Evolutionary conservation across 1,140 invertebrate genomes (phyloP).

Genomic region (Frieseomelitta varia): DNA sequence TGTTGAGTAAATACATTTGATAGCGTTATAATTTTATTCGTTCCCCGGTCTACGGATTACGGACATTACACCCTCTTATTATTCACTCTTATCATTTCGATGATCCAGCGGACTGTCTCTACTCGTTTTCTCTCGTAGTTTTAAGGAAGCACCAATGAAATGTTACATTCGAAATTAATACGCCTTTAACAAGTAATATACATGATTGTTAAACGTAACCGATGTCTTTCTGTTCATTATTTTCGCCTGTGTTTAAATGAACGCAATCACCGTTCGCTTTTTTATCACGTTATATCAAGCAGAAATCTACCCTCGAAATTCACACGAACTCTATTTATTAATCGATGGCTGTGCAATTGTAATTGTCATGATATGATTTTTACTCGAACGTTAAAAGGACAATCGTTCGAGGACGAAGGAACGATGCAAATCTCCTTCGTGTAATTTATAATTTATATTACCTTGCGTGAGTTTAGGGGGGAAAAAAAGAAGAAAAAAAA

Average conservation of each 20-base stretch:
- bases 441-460: conserved; percentile 34
- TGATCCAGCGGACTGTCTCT: conserved; percentile 3
- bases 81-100: conserved; percentile 6
- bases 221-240: neutral
- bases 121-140: conserved; percentile 5
- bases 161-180: conserved; percentile 9
- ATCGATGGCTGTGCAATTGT: conserved; percentile 37
- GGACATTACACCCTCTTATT: neutral
- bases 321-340: conserved; percentile 29
- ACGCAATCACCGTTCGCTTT: neutral
- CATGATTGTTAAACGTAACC: conserved; percentile 11
- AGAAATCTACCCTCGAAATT: conserved; percentile 3
- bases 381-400: neutral
- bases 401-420: neutral
- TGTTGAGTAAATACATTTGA: conserved; percentile 19
- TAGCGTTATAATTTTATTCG: conserved; percentile 14
- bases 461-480: neutral
- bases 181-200: neutral
- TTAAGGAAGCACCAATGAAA: neutral
- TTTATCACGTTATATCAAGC: neutral
- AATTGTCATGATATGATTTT: conserved; percentile 20
- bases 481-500: neutral
- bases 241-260: neutral
- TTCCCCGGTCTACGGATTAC: neutral
- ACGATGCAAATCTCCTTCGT: neutral